These are phyloP conservation scores for Drosophila barbarae DNA, from an alignment of 2,888 invertebrate genomes.

Conservation along the genomic window DNA sequence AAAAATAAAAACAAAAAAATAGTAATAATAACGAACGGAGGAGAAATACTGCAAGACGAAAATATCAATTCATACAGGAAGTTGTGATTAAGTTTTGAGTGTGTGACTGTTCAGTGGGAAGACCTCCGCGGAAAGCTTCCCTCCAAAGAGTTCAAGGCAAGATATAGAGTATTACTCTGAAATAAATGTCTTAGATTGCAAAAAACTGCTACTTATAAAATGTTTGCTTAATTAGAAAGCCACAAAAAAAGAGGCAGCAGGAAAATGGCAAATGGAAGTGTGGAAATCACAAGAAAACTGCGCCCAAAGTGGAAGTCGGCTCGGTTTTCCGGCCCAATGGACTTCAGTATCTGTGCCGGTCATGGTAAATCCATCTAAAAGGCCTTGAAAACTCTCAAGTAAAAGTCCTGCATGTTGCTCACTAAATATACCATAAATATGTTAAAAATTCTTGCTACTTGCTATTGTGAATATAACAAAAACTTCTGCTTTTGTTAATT, in stretches of 20 bases:
- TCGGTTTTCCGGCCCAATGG: too few relatives aligned
- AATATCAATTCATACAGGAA: slow-evolving; percentile 62
- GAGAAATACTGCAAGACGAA: slow-evolving; percentile 34
- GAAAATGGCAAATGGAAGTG: slow-evolving; percentile 28
- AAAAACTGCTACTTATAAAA: slow-evolving; percentile 19
- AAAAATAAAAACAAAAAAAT: slow-evolving; percentile 19
- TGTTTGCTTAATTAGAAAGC: slow-evolving; percentile 51
- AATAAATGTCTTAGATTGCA: slow-evolving; percentile 16
- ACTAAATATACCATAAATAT: too few relatives aligned
- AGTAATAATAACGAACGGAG: slow-evolving; percentile 23
- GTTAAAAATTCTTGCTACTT: not conserved
- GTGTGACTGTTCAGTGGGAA: slow-evolving; percentile 32
- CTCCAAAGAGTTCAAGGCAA: slow-evolving; percentile 15
- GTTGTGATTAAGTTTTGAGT: slow-evolving; percentile 67
- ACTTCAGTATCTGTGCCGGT: too few relatives aligned
- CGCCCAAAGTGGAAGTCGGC: slow-evolving; percentile 1
- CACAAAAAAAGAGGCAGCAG: slow-evolving; percentile 1
- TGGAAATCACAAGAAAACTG: slow-evolving; percentile 20
- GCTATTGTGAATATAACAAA: not conserved
- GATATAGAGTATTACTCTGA: too few relatives aligned
- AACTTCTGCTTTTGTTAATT: not conserved
- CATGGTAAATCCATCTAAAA: slow-evolving; percentile 4
- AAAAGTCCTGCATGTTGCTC: not conserved
- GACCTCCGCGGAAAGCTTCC: slow-evolving; percentile 16
- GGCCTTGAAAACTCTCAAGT: not conserved